Percentiles rank a stretch among this genome's conserved stretches.
These are phyloP conservation scores for Ectemnius continuus DNA, from an alignment of 2,888 invertebrate genomes.

Conservation along the genomic window DNA sequence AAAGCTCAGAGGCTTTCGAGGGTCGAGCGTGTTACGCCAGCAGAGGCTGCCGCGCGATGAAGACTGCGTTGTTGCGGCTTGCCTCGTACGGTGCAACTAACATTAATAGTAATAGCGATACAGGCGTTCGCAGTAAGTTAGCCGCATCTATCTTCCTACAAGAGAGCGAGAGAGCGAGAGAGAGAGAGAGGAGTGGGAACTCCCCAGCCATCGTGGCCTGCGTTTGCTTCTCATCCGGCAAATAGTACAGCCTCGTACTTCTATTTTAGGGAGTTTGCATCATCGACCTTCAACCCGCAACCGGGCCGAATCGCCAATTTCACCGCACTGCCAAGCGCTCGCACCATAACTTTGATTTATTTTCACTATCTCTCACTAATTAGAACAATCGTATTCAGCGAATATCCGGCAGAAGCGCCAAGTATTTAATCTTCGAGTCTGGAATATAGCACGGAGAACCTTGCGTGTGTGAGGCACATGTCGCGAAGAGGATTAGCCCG, in stretches of 20 bases:
- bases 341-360: not conserved
- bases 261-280: constrained; percentile 46
- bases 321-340: not conserved
- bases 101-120: constrained; percentile 52
- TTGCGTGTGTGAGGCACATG: no score
- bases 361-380: not conserved
- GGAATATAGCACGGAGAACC: no score
- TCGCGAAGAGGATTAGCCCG: no score
- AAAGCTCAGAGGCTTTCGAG: constrained; percentile 28
- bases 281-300: constrained; percentile 14
- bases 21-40: constrained; percentile 20
- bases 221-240: not conserved
- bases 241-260: constrained; percentile 42
- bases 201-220: constrained; percentile 36
- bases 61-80: constrained; percentile 24
- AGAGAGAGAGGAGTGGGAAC: constrained; percentile 20
- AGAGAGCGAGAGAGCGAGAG: constrained; percentile 38
- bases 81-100: constrained; percentile 14
- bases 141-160: constrained; percentile 47
- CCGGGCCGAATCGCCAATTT: constrained; percentile 3
- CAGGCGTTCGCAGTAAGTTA: constrained; percentile 38
- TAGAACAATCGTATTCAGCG: not conserved
- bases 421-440: not conserved
- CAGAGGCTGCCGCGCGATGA: constrained; percentile 14
- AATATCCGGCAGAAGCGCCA: not conserved